These are phyloP conservation scores for Dolichoris vasculosae DNA, from an alignment of 1,140 invertebrate genomes.

Conservation along the genomic window DNA sequence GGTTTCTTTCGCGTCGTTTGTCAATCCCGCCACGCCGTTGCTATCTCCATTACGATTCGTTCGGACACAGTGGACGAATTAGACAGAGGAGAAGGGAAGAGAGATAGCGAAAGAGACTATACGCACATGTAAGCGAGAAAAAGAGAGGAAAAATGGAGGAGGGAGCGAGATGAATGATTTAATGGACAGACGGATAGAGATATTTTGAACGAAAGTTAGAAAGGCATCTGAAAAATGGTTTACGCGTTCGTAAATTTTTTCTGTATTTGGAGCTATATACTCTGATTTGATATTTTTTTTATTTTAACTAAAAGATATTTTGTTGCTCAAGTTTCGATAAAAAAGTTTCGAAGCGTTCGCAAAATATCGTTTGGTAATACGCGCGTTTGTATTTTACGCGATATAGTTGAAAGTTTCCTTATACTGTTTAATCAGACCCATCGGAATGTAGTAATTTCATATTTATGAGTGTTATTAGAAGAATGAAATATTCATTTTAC, in stretches of 20 bases:
- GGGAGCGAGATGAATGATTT: conserved; percentile 1
- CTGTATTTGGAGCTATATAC: not conserved
- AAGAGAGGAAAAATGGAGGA: conserved; percentile 1
- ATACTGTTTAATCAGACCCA: not conserved
- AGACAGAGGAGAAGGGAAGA: conserved; percentile 6
- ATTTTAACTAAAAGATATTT: not conserved
- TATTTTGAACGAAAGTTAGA: conserved; percentile 28
- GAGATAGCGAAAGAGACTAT: not conserved
- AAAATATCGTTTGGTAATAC: not conserved
- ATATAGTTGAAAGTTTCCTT: not conserved
- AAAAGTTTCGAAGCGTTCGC: not conserved
- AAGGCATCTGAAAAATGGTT: conserved; percentile 32
- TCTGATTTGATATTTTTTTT: not conserved
- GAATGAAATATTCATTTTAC: not conserved
- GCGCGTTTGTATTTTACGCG: not conserved
- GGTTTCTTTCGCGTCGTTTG: conserved; percentile 54
- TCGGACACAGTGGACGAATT: conserved; percentile 44
- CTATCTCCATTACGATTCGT: conserved; percentile 52
- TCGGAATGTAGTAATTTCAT: not conserved
- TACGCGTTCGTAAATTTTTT: not conserved
- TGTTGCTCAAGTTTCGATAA: too few relatives aligned
- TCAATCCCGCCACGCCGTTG: conserved; percentile 38
- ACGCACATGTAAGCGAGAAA: not conserved
- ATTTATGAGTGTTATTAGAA: not conserved
- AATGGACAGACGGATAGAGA: conserved; percentile 28